Base-by-base conservation (phyloP, 30 jellyfish, hydroid and myxozoan species). In the Euphysa ruthae region DNA sequence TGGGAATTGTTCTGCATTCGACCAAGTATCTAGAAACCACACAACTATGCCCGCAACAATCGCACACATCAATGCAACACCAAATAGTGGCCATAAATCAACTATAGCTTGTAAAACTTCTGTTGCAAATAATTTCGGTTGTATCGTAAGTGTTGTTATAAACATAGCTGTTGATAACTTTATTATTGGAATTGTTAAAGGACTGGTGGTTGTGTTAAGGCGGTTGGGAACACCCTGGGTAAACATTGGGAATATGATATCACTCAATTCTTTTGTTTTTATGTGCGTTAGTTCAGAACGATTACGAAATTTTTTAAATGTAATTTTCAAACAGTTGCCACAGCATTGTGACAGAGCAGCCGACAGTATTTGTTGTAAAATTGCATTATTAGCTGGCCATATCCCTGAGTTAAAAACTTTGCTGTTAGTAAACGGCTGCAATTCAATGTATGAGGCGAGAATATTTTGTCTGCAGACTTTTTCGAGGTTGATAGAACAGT, bases 11-110 rank as follows among this genome's bases (percentile, higher is more conserved):
- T 66, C 80, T 66, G 43, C 49, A 50, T 66, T 66, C 71, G 49
- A 66, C 80, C 80, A 66, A 14, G 80, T 66, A 49, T 66, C 80
- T 5, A 66, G 15, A 66, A 38, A 20, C 80, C 80, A 66, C 74
- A 66, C 29, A 16, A 49, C 42, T 19, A 66, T 73, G 7, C 80
- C 80, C 7, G 80, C 75, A 42, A 51, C 75, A 66, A 66, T 42
- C 1, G 74, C 74, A 15, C 43, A 26, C 52, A 66, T 7, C 22
- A 66, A 24, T 23, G 80, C 13, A n/a, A 42, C 73, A n/a, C 80
- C 80, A 19, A 66, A 28, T 35, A 66, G 49, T n/a, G 80, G 80
- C 80, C 80, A 66, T 1, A 66, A 30, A 49, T 66, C 75, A 43
- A 38, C n/a, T 6, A 66, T 66, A 15, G 80, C 80, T 20, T 4